A percentile compares a stretch with the other conserved stretches of the same genome.
These are phyloP conservation scores for Ancistrus triradiatus DNA, from an alignment of 2,113 vertebrate genomes.

Conservation along the genomic window DNA sequence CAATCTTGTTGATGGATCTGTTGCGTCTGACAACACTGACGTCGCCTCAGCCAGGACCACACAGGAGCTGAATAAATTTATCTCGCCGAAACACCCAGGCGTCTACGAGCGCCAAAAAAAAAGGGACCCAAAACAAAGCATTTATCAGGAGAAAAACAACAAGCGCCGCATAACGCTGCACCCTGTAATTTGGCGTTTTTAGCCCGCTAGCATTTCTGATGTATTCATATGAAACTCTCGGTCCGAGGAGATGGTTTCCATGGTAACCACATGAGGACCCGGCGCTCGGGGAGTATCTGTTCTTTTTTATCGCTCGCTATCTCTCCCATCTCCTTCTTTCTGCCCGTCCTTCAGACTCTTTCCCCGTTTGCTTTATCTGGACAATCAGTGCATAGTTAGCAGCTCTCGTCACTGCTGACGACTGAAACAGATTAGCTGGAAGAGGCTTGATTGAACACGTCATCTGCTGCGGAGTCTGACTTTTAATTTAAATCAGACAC, in stretches of 20 bases:
- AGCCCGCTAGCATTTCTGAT: slow-evolving; percentile 48
- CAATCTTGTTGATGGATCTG: slow-evolving; percentile 11
- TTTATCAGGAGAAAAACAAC: slow-evolving; percentile 43
- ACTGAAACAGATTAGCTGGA: slow-evolving; percentile 14
- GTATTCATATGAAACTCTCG: slow-evolving; percentile 43
- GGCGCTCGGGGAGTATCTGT: slow-evolving; percentile 20
- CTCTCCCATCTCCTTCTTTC: slow-evolving; percentile 9
- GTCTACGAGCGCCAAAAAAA: no score
- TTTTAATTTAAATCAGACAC: neutral
- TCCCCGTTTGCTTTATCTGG: slow-evolving; percentile 16
- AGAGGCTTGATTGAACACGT: neutral
- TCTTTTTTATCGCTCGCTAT: slow-evolving; percentile 24
- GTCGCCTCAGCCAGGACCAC: slow-evolving; percentile 3
- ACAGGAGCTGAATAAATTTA: slow-evolving; percentile 23
- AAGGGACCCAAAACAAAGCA: neutral
- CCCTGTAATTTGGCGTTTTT: slow-evolving; percentile 43
- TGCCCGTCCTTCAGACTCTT: slow-evolving; percentile 8
- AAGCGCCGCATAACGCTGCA: slow-evolving; percentile 30
- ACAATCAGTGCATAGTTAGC: slow-evolving; percentile 18
- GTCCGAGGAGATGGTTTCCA: slow-evolving; percentile 40
- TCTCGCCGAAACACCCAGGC: slow-evolving; percentile 13
- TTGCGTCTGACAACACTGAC: slow-evolving; percentile 8
- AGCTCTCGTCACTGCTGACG: neutral
- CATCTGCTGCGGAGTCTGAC: no score
- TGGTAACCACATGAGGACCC: slow-evolving; percentile 46